Conservation (phyloP, 2,797 vertebrate species). For the Halcyon leucocephala region DNA sequence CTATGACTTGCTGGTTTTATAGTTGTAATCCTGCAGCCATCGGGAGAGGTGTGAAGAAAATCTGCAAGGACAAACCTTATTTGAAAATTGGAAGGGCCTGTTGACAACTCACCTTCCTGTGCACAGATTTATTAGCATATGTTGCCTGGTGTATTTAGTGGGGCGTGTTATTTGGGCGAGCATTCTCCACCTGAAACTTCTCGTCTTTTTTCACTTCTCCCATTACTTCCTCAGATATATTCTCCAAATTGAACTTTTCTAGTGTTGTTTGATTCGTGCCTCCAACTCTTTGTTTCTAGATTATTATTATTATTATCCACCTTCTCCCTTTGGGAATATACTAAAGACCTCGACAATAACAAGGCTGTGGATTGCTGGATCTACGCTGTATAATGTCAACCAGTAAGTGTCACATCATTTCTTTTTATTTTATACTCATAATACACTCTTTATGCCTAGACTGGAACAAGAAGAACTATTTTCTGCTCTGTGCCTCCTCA, state of each 20-base stretch:
- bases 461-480: background rate
- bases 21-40: constrained; percentile 17
- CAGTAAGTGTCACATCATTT: background rate
- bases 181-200: background rate
- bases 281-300: background rate
- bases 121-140: background rate
- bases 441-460: background rate
- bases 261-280: background rate
- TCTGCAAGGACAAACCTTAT: constrained; percentile 34
- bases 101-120: constrained; percentile 23
- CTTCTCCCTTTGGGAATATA: background rate
- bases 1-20: background rate
- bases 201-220: background rate
- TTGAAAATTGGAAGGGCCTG: constrained; percentile 23
- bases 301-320: background rate
- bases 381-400: background rate
- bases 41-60: constrained; percentile 53
- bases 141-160: background rate
- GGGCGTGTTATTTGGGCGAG: background rate
- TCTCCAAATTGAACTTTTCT: background rate
- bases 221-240: background rate
- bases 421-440: background rate
- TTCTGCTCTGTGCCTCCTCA: background rate
- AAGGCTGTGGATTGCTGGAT: background rate
- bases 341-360: background rate